Evolutionary conservation across 2,113 vertebrate species (phyloP).

Genomic region (Apeltes quadracus): DNA sequence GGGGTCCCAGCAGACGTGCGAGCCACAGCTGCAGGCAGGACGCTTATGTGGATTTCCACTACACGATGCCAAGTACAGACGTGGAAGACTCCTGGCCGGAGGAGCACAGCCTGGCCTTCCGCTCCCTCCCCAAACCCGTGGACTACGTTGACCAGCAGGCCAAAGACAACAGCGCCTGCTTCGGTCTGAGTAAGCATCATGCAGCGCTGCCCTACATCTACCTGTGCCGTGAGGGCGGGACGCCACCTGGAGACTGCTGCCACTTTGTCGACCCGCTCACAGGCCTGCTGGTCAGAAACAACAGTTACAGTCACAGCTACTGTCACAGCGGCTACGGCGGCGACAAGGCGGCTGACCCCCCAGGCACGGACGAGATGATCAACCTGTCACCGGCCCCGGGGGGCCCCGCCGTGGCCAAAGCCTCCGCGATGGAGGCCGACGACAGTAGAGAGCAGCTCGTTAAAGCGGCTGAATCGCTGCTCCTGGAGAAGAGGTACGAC

Average conservation of each 20-base stretch:
- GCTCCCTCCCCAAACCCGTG: conserved; percentile 68
- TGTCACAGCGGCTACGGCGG: conserved; percentile 60
- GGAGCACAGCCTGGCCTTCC: conserved; percentile 69
- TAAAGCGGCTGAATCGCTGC: not conserved
- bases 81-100: conserved; percentile 81
- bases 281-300: conserved; percentile 76
- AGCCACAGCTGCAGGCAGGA: conserved; percentile 71
- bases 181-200: conserved; percentile 70
- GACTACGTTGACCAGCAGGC: conserved; percentile 71
- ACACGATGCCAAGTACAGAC: conserved; percentile 81
- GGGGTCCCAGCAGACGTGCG: conserved; percentile 59
- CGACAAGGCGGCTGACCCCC: conserved; percentile 67
- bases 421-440: conserved; percentile 45
- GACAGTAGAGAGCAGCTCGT: conserved; percentile 60
- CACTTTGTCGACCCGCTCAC: conserved; percentile 82
- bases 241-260: conserved; percentile 72
- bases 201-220: conserved; percentile 67
- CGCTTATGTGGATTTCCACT: conserved; percentile 76
- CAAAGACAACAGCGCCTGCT: conserved; percentile 76
- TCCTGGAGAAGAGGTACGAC: conserved; percentile 51
- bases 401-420: conserved; percentile 68
- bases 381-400: conserved; percentile 72
- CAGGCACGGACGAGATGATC: conserved; percentile 67
- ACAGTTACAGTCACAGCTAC: conserved; percentile 63
- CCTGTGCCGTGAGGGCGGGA: conserved; percentile 73